phyloP scores from a whole-genome alignment of 2,113 vertebrate species.

The Neopipo cinnamomea region DNA sequence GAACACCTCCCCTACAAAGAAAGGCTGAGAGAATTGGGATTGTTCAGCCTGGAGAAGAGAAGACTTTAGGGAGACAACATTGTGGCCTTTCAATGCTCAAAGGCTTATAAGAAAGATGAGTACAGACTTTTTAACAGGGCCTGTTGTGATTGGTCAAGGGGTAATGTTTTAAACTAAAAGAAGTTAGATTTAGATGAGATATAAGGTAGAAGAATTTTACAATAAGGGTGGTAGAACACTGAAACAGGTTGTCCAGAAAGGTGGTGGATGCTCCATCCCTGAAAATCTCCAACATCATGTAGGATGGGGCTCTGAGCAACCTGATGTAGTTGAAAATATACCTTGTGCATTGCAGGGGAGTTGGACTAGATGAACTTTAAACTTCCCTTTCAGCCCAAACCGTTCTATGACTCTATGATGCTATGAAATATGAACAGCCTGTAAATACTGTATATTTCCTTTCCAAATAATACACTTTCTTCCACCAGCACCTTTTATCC shows the following conservation, averaged over 20 bases:
- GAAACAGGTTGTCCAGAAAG: neutral
- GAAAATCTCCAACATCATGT: neutral
- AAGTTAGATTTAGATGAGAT: neutral
- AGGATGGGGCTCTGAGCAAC: neutral
- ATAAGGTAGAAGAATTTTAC: neutral
- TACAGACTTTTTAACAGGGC: neutral
- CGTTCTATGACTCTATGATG: neutral
- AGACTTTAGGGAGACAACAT: neutral
- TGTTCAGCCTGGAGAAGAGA: neutral
- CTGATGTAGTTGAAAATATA: neutral
- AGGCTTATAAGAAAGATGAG: neutral
- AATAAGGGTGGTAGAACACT: neutral
- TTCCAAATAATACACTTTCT: neutral
- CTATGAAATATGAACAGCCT: neutral
- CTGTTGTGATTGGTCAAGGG: fast-evolving
- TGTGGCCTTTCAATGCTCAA: fast-evolving
- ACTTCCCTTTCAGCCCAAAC: neutral
- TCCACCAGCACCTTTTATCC: neutral
- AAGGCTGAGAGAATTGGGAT: neutral
- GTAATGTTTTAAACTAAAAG: neutral
- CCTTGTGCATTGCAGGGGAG: fast-evolving
- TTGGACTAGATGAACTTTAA: neutral
- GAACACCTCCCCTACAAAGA: neutral
- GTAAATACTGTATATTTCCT: neutral
- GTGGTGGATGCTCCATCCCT: neutral